A percentile compares a stretch with the other conserved stretches of the same genome.
Evolutionary conservation across 2,888 invertebrate genomes (phyloP).

Genomic region (Platycheirus rosarum): DNA sequence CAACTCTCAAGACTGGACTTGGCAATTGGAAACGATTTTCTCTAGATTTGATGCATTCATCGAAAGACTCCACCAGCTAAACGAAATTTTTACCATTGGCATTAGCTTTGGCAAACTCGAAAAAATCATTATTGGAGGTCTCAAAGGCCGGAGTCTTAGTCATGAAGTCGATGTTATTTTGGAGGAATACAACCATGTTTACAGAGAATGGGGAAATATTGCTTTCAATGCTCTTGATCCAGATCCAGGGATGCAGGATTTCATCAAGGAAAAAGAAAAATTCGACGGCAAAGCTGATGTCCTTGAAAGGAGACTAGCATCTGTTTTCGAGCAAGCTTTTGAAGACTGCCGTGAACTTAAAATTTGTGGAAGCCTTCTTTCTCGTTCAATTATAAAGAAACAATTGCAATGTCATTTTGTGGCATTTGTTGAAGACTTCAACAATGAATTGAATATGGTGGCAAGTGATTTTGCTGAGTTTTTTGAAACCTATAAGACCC

Average conservation of each 20-base stretch:
- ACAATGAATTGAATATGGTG: slow-evolving; percentile 86
- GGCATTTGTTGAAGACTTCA: slow-evolving; percentile 86
- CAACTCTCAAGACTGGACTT: slow-evolving; percentile 88
- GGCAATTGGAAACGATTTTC: slow-evolving; percentile 89
- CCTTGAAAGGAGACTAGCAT: slow-evolving; percentile 90
- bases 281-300: slow-evolving; percentile 87
- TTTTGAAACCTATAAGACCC: slow-evolving; percentile 79
- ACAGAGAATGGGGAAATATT: slow-evolving; percentile 83
- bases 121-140: slow-evolving; percentile 90
- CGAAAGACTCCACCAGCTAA: slow-evolving; percentile 86
- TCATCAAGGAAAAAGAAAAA: slow-evolving; percentile 86
- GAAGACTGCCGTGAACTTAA: slow-evolving; percentile 90
- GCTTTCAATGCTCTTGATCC: slow-evolving; percentile 90
- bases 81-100: slow-evolving; percentile 89
- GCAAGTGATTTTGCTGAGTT: slow-evolving; percentile 86
- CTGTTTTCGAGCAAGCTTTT: slow-evolving; percentile 91
- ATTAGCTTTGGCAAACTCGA: slow-evolving; percentile 93
- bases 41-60: slow-evolving; percentile 86
- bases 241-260: slow-evolving; percentile 86
- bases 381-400: slow-evolving; percentile 88
- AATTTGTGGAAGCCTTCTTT: slow-evolving; percentile 89
- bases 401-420: slow-evolving; percentile 88
- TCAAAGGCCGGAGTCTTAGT: slow-evolving; percentile 86
- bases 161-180: slow-evolving; percentile 83
- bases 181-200: slow-evolving; percentile 78